Evolutionary conservation across 2,113 vertebrate species (phyloP).

Genomic region (Indicator maculatus): DNA sequence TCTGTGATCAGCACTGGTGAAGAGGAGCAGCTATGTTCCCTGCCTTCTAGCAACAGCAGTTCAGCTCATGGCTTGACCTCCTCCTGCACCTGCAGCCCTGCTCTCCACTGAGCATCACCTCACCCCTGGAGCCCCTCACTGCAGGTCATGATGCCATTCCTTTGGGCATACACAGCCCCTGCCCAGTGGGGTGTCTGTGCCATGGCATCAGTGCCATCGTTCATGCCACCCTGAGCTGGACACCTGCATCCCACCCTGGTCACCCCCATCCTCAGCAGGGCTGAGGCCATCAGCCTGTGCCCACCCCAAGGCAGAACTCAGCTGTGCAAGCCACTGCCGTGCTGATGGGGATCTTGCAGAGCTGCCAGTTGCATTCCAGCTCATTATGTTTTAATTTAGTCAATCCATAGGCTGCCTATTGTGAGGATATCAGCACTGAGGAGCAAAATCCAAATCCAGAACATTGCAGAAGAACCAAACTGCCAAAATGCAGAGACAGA

Average conservation of each 20-base stretch:
- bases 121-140: background rate
- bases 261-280: background rate
- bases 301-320: background rate
- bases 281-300: rapidly evolving
- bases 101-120: background rate
- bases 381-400: slow-evolving; percentile 66
- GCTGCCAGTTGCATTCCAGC: slow-evolving; percentile 64
- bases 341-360: slow-evolving; percentile 43
- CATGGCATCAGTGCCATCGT: background rate
- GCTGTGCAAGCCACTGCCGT: background rate
- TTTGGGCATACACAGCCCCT: rapidly evolving
- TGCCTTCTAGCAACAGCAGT: background rate
- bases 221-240: background rate
- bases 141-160: background rate
- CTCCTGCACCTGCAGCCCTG: background rate
- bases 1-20: background rate
- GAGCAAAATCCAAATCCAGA: slow-evolving; percentile 64
- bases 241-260: background rate
- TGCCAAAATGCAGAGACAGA: slow-evolving; percentile 66
- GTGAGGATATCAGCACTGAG: slow-evolving; percentile 54
- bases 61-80: background rate
- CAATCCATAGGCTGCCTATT: slow-evolving; percentile 71
- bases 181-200: rapidly evolving
- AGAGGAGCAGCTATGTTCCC: background rate
- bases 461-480: slow-evolving; percentile 62